Conservation (phyloP, 2,888 invertebrate genomes). For the Drosophila robusta region DNA sequence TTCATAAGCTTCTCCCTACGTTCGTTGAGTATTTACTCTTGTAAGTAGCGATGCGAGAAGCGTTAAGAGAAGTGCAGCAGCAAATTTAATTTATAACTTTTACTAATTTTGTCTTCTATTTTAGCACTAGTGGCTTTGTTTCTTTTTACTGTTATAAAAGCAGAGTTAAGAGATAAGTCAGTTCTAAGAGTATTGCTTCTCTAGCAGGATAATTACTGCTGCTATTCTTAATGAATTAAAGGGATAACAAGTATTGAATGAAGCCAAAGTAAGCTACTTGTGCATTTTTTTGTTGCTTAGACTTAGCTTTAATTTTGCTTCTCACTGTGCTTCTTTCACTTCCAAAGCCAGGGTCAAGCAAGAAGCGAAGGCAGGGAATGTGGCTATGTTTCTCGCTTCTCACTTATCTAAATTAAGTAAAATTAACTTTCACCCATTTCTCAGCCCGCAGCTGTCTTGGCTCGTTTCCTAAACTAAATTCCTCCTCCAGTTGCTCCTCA, state of each 20-base stretch:
- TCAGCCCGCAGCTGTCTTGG: constrained; percentile 6
- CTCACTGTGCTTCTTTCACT: neutral
- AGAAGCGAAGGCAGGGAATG: too few species aligned
- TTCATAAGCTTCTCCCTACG: too few species aligned
- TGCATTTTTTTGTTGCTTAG: too few species aligned
- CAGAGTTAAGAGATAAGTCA: too few species aligned
- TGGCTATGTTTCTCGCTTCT: too few species aligned
- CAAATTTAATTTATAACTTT: too few species aligned
- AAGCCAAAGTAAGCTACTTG: too few species aligned
- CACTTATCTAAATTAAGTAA: neutral
- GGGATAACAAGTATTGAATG: too few species aligned
- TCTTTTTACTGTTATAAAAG: too few species aligned
- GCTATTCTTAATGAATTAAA: too few species aligned
- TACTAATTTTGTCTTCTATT: neutral
- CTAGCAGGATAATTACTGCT: too few species aligned
- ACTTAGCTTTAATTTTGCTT: neutral
- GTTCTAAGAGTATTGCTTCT: too few species aligned
- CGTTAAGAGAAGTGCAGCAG: neutral
- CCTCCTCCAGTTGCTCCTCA: neutral
- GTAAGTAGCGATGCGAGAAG: constrained; percentile 1
- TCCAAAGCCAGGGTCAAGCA: neutral
- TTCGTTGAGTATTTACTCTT: neutral
- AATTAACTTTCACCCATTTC: neutral
- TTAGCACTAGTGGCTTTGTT: neutral
- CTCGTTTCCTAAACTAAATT: constrained; percentile 23